phyloP scores from a whole-genome alignment of 2,113 vertebrate genomes.

The Eulemur macaco region DNA sequence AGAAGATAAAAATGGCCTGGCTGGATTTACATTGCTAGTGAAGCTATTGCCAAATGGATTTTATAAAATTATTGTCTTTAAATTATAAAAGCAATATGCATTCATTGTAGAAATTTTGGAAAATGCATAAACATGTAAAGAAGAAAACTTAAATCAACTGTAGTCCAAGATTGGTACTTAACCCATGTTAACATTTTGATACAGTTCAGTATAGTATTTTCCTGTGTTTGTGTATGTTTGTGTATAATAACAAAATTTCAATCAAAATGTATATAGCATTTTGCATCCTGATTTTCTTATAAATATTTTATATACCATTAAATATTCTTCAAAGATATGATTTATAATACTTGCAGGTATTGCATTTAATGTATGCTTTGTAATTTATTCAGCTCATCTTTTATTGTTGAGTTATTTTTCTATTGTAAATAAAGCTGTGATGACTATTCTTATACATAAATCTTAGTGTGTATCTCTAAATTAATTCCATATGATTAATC shows the following conservation, averaged over 20 bases:
- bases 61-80: not conserved
- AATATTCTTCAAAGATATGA: conserved; percentile 11
- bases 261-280: not conserved
- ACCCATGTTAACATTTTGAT: not conserved
- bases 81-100: not conserved
- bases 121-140: not conserved
- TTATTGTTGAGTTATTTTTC: conserved; percentile 28
- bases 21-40: not conserved
- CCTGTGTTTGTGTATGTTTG: not conserved
- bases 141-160: not conserved
- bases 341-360: conserved; percentile 3
- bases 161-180: not conserved
- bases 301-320: conserved; percentile 24
- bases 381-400: conserved; percentile 21
- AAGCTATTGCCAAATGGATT: not conserved
- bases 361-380: not conserved
- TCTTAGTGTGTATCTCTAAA: conserved; percentile 47
- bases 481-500: conserved; percentile 61
- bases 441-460: conserved; percentile 39
- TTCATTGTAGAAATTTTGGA: not conserved
- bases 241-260: not conserved
- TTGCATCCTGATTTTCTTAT: conserved; percentile 11
- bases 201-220: not conserved
- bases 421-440: conserved; percentile 64
- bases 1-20: not conserved